Conservation (phyloP, 2,113 vertebrate species). For the Heliornis fulica region DNA sequence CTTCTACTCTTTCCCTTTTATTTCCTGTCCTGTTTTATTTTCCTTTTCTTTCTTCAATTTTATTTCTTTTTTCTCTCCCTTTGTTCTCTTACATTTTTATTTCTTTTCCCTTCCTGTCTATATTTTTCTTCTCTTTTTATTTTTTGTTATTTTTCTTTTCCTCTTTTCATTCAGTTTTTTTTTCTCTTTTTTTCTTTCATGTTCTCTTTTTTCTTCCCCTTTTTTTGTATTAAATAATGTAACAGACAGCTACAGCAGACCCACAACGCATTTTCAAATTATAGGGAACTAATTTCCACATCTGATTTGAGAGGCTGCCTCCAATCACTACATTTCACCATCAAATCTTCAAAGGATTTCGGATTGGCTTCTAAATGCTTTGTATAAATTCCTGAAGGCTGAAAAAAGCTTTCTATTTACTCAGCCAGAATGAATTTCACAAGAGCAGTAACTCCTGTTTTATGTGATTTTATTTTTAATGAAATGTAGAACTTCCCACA, state of each 20-base stretch:
- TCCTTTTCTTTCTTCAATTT: not conserved
- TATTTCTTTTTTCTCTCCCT: not conserved
- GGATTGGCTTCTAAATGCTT: constrained; percentile 3
- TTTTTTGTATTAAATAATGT: not conserved
- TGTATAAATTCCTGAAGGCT: constrained; percentile 1
- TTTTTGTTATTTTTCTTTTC: not conserved
- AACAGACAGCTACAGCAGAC: not conserved
- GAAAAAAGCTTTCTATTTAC: not conserved
- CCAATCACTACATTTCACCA: constrained; percentile 27
- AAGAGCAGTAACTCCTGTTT: not conserved
- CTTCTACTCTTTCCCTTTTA: not conserved
- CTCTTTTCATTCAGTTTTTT: not conserved
- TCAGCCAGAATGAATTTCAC: not conserved
- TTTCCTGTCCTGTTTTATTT: not conserved
- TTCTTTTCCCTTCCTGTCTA: not conserved
- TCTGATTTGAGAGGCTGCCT: not conserved
- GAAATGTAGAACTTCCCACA: not conserved
- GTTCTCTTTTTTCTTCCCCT: not conserved
- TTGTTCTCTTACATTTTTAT: not conserved
- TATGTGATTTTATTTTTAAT: not conserved
- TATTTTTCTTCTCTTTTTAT: not conserved
- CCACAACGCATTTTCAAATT: not conserved
- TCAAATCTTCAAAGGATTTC: constrained; percentile 24
- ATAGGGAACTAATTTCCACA: constrained; percentile 4
- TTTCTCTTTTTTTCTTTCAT: not conserved